phyloP scores from a whole-genome alignment of 2,888 invertebrate genomes.

The Spilosoma lubricipeda region DNA sequence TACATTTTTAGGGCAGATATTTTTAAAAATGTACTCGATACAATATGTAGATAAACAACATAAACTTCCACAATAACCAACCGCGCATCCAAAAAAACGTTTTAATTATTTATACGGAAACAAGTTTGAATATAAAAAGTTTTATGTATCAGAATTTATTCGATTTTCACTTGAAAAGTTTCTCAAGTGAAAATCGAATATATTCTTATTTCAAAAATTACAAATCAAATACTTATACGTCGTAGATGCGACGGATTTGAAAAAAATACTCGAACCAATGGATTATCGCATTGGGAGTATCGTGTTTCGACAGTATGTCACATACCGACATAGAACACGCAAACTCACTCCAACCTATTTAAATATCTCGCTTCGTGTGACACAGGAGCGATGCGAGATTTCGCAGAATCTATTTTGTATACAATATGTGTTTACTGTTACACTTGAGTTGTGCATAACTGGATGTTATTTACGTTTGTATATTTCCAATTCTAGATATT shows the following conservation, averaged over 20 bases:
- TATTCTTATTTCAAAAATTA: not conserved
- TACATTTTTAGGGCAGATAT: too few species aligned
- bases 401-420: constrained; percentile 16
- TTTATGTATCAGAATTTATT: too few species aligned
- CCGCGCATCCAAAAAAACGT: not conserved
- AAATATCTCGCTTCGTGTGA: constrained; percentile 44
- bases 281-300: constrained; percentile 51
- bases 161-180: too few species aligned
- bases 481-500: not conserved
- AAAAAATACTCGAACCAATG: not conserved
- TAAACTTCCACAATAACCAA: not conserved
- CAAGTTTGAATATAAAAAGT: too few species aligned
- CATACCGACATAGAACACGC: constrained; percentile 48
- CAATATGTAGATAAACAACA: not conserved
- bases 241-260: not conserved
- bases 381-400: constrained; percentile 22
- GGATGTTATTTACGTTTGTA: not conserved
- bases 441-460: not conserved
- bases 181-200: not conserved
- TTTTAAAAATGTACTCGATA: not conserved
- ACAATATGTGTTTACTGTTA: constrained; percentile 12
- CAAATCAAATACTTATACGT: not conserved
- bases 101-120: too few species aligned
- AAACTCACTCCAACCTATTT: constrained; percentile 61
- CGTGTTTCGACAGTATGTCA: constrained; percentile 50